A percentile compares a stretch with the other conserved stretches of the same genome.
Conservation (phyloP, 2,888 invertebrate genomes). For the Xestia ashworthii region DNA sequence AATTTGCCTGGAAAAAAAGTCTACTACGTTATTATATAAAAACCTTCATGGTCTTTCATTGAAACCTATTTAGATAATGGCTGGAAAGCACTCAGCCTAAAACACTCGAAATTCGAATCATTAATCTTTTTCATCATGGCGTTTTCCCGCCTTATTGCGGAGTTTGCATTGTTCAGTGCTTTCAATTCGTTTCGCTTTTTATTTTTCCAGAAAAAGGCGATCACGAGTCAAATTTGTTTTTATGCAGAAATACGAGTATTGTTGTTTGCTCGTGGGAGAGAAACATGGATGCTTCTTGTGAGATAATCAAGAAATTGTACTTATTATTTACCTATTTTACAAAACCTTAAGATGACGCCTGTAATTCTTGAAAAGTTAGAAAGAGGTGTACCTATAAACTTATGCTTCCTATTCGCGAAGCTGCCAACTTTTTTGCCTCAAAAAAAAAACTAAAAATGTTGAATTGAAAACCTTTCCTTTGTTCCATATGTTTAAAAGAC, state of each 20-base stretch:
- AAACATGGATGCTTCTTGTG: background rate
- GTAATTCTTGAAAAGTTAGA: no score
- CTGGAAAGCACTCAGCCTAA: conserved; percentile 13
- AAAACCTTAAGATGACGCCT: no score
- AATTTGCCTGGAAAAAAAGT: background rate
- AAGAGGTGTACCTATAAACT: no score
- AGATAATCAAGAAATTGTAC: background rate
- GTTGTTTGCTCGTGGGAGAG: background rate
- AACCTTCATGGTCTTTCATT: background rate
- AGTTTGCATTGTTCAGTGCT: background rate
- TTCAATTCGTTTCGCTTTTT: background rate
- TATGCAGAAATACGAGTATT: background rate
- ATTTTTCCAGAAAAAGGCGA: background rate
- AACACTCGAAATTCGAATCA: conserved; percentile 18
- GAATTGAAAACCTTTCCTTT: background rate
- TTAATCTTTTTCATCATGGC: conserved; percentile 25
- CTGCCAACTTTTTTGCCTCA: no score
- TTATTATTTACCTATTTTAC: no score
- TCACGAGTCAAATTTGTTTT: background rate
- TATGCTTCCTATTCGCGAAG: no score
- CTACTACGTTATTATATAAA: background rate
- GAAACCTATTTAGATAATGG: conserved; percentile 8
- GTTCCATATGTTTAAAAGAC: background rate
- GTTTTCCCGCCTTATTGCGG: background rate
- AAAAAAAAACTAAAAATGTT: no score